Percentiles rank a stretch among this genome's conserved stretches.
Evolutionary conservation across 2,797 vertebrate genomes (phyloP).

Genomic region (Merluccius polli): DNA sequence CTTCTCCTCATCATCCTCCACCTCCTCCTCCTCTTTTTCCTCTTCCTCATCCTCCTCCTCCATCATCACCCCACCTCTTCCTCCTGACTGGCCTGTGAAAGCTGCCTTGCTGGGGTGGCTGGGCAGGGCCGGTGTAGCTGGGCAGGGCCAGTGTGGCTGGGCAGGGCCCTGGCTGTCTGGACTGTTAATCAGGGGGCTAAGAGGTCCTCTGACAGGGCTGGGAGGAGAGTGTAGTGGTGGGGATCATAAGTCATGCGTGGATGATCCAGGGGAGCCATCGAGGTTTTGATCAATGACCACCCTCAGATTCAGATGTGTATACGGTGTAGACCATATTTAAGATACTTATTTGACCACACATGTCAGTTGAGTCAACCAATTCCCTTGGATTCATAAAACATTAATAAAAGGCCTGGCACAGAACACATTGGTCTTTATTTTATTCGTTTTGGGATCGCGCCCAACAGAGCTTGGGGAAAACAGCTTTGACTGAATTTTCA

Average conservation of each 20-base stretch:
- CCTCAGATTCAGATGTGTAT: slow-evolving; percentile 10
- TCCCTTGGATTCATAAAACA: not conserved
- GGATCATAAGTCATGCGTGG: slow-evolving; percentile 15
- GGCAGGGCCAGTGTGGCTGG: slow-evolving; percentile 10
- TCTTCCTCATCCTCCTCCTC: not conserved
- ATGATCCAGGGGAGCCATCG: slow-evolving; percentile 1
- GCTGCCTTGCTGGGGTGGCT: slow-evolving; percentile 28
- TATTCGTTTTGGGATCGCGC: slow-evolving; percentile 12
- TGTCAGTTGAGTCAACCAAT: not conserved
- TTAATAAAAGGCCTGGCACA: not conserved
- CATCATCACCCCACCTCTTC: slow-evolving; percentile 9
- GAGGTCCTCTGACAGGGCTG: slow-evolving; percentile 22
- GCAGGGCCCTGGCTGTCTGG: slow-evolving; percentile 13
- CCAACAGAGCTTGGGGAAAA: slow-evolving; percentile 4
- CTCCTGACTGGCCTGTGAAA: slow-evolving; percentile 48
- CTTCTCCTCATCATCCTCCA: not conserved
- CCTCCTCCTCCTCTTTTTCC: not conserved
- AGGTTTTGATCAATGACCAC: slow-evolving; percentile 13
- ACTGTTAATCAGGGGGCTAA: slow-evolving; percentile 41
- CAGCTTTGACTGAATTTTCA: slow-evolving; percentile 31
- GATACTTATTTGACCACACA: slow-evolving; percentile 2
- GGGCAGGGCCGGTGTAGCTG: slow-evolving; percentile 17
- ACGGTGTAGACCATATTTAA: not conserved
- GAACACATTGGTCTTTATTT: not conserved
- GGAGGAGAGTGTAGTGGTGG: slow-evolving; percentile 17